A percentile compares a stretch with the other conserved stretches of the same genome.
Evolutionary conservation across 2,797 vertebrate genomes (phyloP).

Genomic region (Orestias chungarensis): DNA sequence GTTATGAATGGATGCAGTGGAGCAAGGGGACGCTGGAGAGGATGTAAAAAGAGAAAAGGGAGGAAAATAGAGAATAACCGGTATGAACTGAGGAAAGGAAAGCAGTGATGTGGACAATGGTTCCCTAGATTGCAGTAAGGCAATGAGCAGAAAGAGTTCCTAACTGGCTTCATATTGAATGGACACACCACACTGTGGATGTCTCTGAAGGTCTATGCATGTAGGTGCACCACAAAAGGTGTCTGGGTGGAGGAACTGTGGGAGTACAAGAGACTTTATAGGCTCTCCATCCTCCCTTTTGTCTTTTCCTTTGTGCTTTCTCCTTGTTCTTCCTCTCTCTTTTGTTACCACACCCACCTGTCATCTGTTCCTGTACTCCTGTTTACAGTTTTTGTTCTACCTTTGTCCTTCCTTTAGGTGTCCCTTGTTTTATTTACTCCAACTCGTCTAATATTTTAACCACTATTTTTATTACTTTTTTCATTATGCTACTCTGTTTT

Average conservation of each 20-base stretch:
- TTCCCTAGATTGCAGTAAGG: conserved; percentile 57
- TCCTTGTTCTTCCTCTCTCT: conserved; percentile 22
- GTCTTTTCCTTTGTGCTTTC: conserved; percentile 36
- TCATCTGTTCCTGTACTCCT: conserved; percentile 43
- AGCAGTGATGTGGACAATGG: conserved; percentile 44
- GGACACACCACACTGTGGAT: conserved; percentile 47
- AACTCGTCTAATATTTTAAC: neutral
- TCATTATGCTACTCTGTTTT: neutral
- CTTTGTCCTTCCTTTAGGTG: conserved; percentile 33
- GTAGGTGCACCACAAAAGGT: conserved; percentile 63
- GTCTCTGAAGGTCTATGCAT: conserved; percentile 49
- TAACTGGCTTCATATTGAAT: conserved; percentile 62
- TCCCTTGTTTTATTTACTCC: conserved; percentile 20
- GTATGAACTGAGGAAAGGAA: conserved; percentile 18
- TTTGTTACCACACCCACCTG: conserved; percentile 48
- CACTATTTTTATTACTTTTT: neutral
- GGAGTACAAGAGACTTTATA: conserved; percentile 54
- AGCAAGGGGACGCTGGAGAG: conserved; percentile 29
- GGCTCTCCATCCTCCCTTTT: conserved; percentile 39
- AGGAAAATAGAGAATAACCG: neutral
- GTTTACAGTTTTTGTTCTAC: conserved; percentile 43
- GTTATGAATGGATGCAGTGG: conserved; percentile 46
- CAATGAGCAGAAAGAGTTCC: conserved; percentile 57
- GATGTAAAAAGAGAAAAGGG: neutral
- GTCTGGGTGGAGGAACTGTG: conserved; percentile 43